These are phyloP conservation scores for Pollenia amentaria DNA, from an alignment of 2,888 invertebrate species.

Conservation along the genomic window DNA sequence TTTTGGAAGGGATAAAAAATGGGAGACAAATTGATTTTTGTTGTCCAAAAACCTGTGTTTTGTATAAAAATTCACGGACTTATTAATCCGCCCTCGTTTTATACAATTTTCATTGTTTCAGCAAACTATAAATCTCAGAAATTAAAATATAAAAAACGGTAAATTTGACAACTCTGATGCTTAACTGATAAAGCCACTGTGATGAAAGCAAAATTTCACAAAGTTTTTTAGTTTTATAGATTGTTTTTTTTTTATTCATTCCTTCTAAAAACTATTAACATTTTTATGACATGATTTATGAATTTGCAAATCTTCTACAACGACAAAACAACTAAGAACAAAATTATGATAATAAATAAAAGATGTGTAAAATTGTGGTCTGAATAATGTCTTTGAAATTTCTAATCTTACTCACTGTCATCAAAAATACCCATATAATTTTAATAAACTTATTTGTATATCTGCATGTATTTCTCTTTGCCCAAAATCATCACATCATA, in stretches of 20 bases:
- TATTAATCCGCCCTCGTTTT: no score
- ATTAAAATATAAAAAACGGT: no score
- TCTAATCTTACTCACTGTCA: slow-evolving; percentile 38
- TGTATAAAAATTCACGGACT: no score
- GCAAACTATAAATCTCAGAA: no score
- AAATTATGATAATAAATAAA: not conserved
- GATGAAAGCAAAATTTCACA: not conserved
- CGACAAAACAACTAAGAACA: slow-evolving; percentile 25
- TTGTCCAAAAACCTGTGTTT: no score
- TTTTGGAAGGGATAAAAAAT: no score
- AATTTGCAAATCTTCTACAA: slow-evolving; percentile 30
- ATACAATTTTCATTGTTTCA: no score
- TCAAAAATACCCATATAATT: slow-evolving; percentile 55
- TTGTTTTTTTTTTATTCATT: not conserved
- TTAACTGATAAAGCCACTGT: not conserved
- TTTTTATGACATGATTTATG: slow-evolving; percentile 33
- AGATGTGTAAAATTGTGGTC: slow-evolving; percentile 11
- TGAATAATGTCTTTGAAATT: slow-evolving; percentile 24
- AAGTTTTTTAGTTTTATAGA: not conserved
- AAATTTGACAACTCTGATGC: no score
- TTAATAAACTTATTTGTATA: slow-evolving; percentile 43
- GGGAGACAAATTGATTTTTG: no score
- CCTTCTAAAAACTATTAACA: not conserved
- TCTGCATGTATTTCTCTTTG: slow-evolving; percentile 17
- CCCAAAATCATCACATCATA: slow-evolving; percentile 55